phyloP scores from a whole-genome alignment of 1,140 invertebrate genomes.

The Rhagoletis pomonella region DNA sequence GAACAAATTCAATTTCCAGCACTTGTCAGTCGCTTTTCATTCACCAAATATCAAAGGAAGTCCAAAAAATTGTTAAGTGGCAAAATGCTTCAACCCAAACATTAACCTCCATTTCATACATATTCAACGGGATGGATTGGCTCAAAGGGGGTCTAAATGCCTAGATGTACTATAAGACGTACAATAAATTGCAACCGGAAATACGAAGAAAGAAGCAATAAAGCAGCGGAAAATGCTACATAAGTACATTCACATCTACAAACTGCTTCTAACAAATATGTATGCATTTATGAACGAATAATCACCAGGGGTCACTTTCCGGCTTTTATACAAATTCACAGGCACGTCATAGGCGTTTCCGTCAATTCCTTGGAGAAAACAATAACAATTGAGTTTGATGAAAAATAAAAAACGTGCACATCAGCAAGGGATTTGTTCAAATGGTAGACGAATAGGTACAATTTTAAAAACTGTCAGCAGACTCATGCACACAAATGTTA shows the following conservation, averaged over 20 bases:
- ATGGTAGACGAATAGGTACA: neutral
- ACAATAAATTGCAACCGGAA: constrained; percentile 25
- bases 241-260: neutral
- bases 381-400: constrained; percentile 19
- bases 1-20: constrained; percentile 25
- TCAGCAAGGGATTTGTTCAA: neutral
- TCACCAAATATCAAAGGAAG: constrained; percentile 35
- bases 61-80: constrained; percentile 22
- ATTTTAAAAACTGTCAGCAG: neutral
- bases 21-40: constrained; percentile 21
- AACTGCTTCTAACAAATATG: neutral
- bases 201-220: constrained; percentile 26
- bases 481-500: too few relatives aligned
- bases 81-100: constrained; percentile 30
- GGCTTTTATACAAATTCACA: neutral
- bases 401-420: neutral
- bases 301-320: neutral
- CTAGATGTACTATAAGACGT: neutral
- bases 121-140: neutral
- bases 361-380: constrained; percentile 12
- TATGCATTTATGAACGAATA: neutral
- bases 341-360: neutral
- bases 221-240: constrained; percentile 19
- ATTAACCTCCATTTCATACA: neutral
- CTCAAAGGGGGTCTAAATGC: neutral